Evolutionary conservation across 2,113 vertebrate genomes (phyloP).

Genomic region (Azemiops feae): DNA sequence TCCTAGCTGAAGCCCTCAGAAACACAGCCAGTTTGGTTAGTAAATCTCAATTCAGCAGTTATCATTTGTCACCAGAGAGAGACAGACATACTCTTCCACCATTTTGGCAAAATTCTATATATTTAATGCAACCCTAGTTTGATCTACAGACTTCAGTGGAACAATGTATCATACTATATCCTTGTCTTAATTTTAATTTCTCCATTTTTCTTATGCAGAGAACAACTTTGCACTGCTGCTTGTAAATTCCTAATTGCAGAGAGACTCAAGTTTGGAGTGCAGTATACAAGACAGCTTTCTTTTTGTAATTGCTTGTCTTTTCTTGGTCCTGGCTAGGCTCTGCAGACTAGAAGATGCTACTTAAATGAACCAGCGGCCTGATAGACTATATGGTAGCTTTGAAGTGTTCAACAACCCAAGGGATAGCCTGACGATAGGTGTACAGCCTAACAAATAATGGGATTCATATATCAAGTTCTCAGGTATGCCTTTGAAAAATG

Average conservation of each 20-base stretch:
- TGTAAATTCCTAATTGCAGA: background rate
- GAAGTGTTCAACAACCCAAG: constrained; percentile 15
- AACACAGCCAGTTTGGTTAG: background rate
- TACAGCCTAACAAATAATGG: constrained; percentile 70
- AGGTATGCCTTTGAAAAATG: constrained; percentile 43
- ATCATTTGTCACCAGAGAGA: background rate
- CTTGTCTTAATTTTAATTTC: background rate
- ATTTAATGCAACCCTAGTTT: background rate
- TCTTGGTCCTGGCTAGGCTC: background rate
- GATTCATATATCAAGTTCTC: constrained; percentile 55
- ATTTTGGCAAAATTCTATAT: background rate
- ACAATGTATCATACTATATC: background rate
- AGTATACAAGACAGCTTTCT: background rate
- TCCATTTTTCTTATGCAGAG: background rate
- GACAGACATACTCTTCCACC: background rate
- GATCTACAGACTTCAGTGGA: background rate
- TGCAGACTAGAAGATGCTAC: background rate
- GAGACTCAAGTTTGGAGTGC: background rate
- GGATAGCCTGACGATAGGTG: constrained; percentile 33
- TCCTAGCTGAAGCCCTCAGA: background rate
- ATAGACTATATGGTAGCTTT: constrained; percentile 5
- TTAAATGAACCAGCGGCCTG: constrained; percentile 12
- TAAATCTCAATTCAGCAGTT: background rate
- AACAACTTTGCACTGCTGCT: background rate
- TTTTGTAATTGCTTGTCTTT: constrained; percentile 12